Evolutionary conservation across 2,113 vertebrate genomes (phyloP), one percentile per base, ranked within the genome.

Genomic region (Zingel zingel): DNA sequence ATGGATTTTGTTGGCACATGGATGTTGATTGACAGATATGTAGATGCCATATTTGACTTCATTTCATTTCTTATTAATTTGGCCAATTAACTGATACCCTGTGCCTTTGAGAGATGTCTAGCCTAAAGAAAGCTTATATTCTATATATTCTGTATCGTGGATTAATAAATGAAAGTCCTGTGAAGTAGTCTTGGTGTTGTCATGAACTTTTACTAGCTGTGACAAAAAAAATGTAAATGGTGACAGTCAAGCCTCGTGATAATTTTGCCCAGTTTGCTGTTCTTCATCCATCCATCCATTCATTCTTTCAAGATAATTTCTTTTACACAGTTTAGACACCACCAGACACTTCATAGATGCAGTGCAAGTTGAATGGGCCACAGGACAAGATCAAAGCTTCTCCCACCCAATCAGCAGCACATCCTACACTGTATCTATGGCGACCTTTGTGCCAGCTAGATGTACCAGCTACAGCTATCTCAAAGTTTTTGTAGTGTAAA

Each of bases 71-170:
- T 81, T 69, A 61, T 74, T 47, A 13, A 86, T 91, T 84, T 83
- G 84, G 83, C 83, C 87, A 88, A 86, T 74, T 68, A 78, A 89
- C 74, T 76, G 63, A 82, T 85, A 86, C 62, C 61, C 63, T 89
- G 93, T 93, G 93, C 93, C 91, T 94, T 93, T 91, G 59, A 84
- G 80, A 87, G 83, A 89, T 91, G 89, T 67, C 4, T 79, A 86
- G 58, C 61, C 65, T 77, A 65, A 63, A 61, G 69, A 63, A 81
- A 83, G 72, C 74, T 76, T 81, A 50, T 85, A 64, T 82, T 88
- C 80, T 90, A 81, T 88, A 86, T 89, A 84, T 79, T 84, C 61
- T 89, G 87, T 92, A 66, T 82, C 1, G 48, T 84, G 89, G 79
- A 76, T 88, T 67, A 90, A 90, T 93, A 91, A 93, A 92, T 86